Base-by-base conservation (phyloP, 1,140 invertebrate species). In the Chionoecetes opilio region DNA sequence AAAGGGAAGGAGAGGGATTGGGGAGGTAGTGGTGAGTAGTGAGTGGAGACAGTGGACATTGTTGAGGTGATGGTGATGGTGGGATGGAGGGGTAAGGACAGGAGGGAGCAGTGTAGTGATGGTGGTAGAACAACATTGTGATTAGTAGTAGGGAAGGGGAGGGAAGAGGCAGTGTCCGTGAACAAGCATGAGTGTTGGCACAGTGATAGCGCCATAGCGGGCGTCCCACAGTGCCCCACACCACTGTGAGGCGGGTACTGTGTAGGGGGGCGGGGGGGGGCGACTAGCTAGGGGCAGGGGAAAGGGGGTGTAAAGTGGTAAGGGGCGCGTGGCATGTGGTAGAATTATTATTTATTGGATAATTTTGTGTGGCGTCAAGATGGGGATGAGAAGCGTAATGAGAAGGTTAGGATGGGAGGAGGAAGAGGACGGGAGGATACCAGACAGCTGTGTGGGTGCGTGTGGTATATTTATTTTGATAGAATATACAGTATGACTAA, bases 281-380 rank as follows among this genome's bases (percentile, higher is more conserved):
- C 46, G 2, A 53, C 8, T n/a, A n/a, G n/a, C n/a, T n/a, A n/a
- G 41, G 14, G 41, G 41, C 5, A 14, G 41, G 41, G 14, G 41
- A 14, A 46, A 14, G 41, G 14, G 41, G 41, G 14, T 5, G 14
- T n/a, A 2, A 26, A 6, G 63, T 1, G 63, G 63, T n/a, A 75
- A 46, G 1, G 63, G 63, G 63, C 63, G 63, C 63, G 63, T 75
- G 63, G 63, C 63, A 75, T 75, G 63, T 75, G 63, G 63, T n/a
- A 75, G 63, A 75, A 75, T 75, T 75, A 75, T 75, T 75, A 75
- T 75, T 75, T 75, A 75, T 75, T 75, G n/a, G 63, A 75, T 75
- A 75, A 75, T 75, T 75, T 75, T n/a, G 21, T 75, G 21, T n/a
- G 63, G 63, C 21, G 63, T n/a, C 0, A n/a, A n/a, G 26, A 75